Evolutionary conservation across 2,113 vertebrate genomes (phyloP).

Genomic region (Tylochromis polylepis): DNA sequence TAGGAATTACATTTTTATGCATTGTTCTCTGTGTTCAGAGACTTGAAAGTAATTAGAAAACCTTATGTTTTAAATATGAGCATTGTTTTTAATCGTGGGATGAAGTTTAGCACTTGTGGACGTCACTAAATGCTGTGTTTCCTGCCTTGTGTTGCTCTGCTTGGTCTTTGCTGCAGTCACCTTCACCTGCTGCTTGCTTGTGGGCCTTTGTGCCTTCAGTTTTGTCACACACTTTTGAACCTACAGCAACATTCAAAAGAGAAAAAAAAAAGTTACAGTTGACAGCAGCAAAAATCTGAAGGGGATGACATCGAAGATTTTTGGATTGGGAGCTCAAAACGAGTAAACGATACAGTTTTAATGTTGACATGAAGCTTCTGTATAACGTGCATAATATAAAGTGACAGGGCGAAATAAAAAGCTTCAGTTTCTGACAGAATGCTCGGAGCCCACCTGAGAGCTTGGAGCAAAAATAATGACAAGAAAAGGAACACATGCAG

Average conservation of each 20-base stretch:
- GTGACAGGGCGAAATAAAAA: neutral
- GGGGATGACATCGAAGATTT: accelerated
- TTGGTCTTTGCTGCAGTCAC: neutral
- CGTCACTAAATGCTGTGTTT: neutral
- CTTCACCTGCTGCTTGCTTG: neutral
- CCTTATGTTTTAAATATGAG: too few species aligned
- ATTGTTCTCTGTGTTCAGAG: neutral
- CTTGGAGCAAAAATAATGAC: neutral
- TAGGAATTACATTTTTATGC: neutral
- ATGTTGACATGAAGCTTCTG: neutral
- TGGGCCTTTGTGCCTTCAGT: neutral
- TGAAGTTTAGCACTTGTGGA: neutral
- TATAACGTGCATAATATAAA: neutral
- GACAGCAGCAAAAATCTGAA: neutral
- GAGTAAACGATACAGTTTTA: neutral
- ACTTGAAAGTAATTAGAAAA: neutral
- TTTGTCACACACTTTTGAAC: neutral
- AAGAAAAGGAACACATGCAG: neutral
- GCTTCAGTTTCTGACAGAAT: neutral
- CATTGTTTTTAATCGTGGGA: neutral
- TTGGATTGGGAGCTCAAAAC: neutral
- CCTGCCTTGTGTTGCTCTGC: neutral
- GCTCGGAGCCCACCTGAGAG: neutral
- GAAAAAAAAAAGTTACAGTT: accelerated
- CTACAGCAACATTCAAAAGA: neutral